A percentile compares a stretch with the other conserved stretches of the same genome.
Evolutionary conservation across 2,113 vertebrate species (phyloP).

Genomic region (Campylorhamphus procurvoides): DNA sequence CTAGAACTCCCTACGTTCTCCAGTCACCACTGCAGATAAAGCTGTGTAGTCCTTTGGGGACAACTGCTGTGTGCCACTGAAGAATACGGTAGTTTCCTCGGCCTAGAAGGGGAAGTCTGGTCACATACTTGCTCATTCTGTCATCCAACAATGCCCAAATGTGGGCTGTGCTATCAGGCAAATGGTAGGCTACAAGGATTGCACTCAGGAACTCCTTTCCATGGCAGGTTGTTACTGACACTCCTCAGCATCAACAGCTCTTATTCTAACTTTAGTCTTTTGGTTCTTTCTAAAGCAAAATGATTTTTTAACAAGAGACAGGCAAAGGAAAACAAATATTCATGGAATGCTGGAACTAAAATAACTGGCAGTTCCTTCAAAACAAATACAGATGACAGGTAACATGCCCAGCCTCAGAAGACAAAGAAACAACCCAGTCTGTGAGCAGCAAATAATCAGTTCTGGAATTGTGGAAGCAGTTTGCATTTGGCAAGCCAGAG

Average conservation of each 20-base stretch:
- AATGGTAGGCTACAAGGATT: neutral
- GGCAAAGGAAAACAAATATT: neutral
- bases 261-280: neutral
- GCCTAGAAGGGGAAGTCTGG: neutral
- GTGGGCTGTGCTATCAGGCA: rapidly evolving
- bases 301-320: neutral
- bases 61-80: neutral
- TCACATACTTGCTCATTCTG: neutral
- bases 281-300: neutral
- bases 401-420: rapidly evolving
- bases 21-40: neutral
- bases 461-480: neutral
- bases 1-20: neutral
- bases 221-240: neutral
- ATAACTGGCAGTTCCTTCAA: neutral
- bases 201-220: neutral
- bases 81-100: neutral
- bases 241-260: neutral
- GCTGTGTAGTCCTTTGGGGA: neutral
- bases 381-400: neutral
- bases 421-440: neutral
- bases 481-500: neutral
- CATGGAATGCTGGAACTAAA: neutral
- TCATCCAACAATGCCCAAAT: neutral
- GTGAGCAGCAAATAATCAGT: neutral